phyloP scores from a whole-genome alignment of 2,888 invertebrate species.

The Drosophila pegasa region DNA sequence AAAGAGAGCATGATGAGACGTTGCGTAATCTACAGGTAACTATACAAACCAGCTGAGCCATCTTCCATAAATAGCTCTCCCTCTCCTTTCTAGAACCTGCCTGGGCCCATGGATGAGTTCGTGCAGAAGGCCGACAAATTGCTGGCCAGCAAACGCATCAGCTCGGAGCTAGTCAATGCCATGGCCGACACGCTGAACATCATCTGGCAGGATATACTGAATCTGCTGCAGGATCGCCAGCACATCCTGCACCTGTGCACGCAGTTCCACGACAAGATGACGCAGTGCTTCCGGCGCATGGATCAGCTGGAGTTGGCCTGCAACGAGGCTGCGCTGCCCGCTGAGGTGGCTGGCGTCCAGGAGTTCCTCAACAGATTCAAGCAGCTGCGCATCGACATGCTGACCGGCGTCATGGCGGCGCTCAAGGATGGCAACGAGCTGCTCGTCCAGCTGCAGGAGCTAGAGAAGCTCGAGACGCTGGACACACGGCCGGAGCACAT shows the following conservation, averaged over 20 bases:
- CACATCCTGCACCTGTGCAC: slow-evolving; percentile 91
- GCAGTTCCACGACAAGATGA: slow-evolving; percentile 90
- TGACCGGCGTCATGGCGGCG: slow-evolving; percentile 92
- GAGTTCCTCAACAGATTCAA: slow-evolving; percentile 89
- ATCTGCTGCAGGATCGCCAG: slow-evolving; percentile 91
- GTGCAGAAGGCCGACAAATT: slow-evolving; percentile 94
- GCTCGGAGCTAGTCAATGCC: slow-evolving; percentile 92
- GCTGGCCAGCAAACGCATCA: slow-evolving; percentile 90
- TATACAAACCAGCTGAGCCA: accelerated
- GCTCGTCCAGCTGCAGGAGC: slow-evolving; percentile 90
- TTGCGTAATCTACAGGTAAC: slow-evolving; percentile 93
- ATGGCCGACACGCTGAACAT: slow-evolving; percentile 93
- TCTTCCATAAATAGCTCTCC: neutral
- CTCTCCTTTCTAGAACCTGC: slow-evolving; percentile 88
- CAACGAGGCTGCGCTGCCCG: slow-evolving; percentile 88
- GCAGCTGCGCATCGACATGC: slow-evolving; percentile 89
- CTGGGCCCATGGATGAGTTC: slow-evolving; percentile 94
- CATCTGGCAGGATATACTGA: slow-evolving; percentile 93
- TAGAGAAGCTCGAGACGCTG: slow-evolving; percentile 90
- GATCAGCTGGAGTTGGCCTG: slow-evolving; percentile 89
- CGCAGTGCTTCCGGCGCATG: slow-evolving; percentile 89
- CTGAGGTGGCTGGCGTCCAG: slow-evolving; percentile 90
- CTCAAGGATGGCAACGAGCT: slow-evolving; percentile 92
- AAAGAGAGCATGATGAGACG: slow-evolving; percentile 93
- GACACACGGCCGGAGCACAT: slow-evolving; percentile 90